phyloP scores from a whole-genome alignment of 2,888 invertebrate genomes.

The Meteorus cinctellus region DNA sequence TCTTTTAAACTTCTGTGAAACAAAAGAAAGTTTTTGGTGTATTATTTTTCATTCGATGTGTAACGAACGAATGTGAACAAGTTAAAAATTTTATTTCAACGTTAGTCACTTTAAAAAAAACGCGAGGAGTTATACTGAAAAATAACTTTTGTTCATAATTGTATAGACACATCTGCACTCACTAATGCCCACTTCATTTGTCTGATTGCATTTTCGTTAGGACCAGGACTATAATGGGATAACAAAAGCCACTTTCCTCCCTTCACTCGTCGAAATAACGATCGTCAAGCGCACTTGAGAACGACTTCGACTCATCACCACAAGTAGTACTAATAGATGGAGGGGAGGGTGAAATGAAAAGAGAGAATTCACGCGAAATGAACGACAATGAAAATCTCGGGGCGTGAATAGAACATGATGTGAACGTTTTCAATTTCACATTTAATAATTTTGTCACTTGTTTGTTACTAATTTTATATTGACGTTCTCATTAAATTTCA shows the following conservation, averaged over 20 bases:
- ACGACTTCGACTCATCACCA: background rate
- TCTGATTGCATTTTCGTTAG: slow-evolving; percentile 20
- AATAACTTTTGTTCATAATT: background rate
- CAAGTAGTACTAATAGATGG: background rate
- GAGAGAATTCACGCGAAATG: background rate
- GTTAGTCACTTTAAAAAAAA: no score
- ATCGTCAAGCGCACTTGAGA: slow-evolving; percentile 1
- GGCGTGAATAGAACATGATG: no score
- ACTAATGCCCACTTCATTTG: slow-evolving; percentile 7
- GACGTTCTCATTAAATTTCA: no score
- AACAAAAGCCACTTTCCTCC: background rate
- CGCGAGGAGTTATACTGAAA: background rate
- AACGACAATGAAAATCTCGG: no score
- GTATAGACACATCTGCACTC: background rate
- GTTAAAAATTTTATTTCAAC: no score
- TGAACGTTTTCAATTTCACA: no score
- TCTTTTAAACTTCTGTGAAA: no score
- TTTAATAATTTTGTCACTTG: no score
- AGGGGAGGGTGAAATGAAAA: slow-evolving; percentile 5
- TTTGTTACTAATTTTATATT: no score
- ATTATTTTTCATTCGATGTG: no score
- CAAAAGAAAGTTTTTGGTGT: no score
- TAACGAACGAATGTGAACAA: no score
- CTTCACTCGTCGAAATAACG: slow-evolving; percentile 6
- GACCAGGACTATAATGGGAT: background rate